Evolutionary conservation across 2,113 vertebrate genomes (phyloP), one percentile per base, ranked within the genome.

Genomic region (Pseudopodoces humilis): DNA sequence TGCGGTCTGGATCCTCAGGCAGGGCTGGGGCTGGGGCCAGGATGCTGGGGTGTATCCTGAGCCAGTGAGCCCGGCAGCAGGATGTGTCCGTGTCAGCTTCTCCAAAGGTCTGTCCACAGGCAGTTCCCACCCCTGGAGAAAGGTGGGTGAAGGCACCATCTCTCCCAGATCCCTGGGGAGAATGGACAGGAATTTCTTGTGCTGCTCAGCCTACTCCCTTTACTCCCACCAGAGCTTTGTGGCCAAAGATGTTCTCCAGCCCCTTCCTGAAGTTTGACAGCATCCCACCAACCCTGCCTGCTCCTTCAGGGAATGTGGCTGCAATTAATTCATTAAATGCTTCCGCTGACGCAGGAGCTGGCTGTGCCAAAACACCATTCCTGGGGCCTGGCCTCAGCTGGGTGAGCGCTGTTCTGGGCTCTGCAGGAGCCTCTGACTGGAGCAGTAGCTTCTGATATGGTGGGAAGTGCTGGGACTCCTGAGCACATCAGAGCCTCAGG

Each of bases 291-390:
- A 41, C 50, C 30, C 81, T 77, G 75, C 77, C 68, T 86, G 64
- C 69, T 82, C 78, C 69, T 86, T 65, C 20, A 4, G 88, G 82
- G 90, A 85, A 83, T 7, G 35, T 31, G 75, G 35, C 86, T 92
- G 79, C 74, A 91, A 94, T 95, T 93, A 95, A 87, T 95, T 74
- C 77, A 91, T 90, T 90, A 80, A 83, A 84, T 2, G 10, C 68
- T 92, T 94, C 91, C 47, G 20, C 72, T 94, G 93, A 92, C 35
- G 18, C 60, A 79, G 65, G 91, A 77, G n/a, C 64, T 11, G 60
- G 28, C 44, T 0, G 3, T 92, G 86, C 89, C 89, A 86, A 53
- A 95, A 65, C 64, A 16, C 80, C 30, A 0, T 81, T 86, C 71
- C 83, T 5, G 6, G 85, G 52, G 83, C 69, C 69, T 78, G 70